Evolutionary conservation across 1,140 invertebrate genomes (phyloP), one percentile per base, ranked within the genome.

Genomic region (Hycleus cichorii): DNA sequence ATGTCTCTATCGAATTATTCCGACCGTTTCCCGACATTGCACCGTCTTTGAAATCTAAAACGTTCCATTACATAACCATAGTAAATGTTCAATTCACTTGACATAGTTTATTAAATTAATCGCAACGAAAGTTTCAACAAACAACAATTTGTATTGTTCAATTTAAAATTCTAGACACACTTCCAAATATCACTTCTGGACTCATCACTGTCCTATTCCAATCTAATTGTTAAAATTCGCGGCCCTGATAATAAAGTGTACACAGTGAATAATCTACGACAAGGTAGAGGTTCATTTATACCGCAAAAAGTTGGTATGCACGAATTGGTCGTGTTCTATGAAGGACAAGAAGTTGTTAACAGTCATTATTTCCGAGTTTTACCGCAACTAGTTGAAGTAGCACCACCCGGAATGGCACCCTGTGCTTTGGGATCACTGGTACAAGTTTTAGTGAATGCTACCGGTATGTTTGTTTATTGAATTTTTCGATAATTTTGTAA

Each of bases 281-380:
- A 83, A 11, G 87, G 89, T 4, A 85, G 87, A 59, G 91, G 92
- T 24, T 84, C 85, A 49, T 97, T 95, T 67, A 82, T 90, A 11
- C 93, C 95, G 0, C 84, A 87, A 40, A 91, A 94, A 77, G 86
- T 93, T 67, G 94, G 95, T 53, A 91, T 95, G 84, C 93, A 97
- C 76, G 91, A 93, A 65, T 80, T 85, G 50, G 76, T 84, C 0
- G 79, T 85, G 8, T 79, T 80, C 38, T 82, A 83, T 59, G 81
- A 83, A 60, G 78, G 82, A 32, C 80, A 85, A 59, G 70, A 73
- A 65, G 67, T 72, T 18, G 59, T 63, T 44, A 76, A 79, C 8
- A 78, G 80, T 42, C 82, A 94, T 67, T 88, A 90, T 74, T 92
- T 96, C 71, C 80, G 92, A 66, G 91, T 93, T 3, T 77, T 93